Evolutionary conservation across 2,113 vertebrate species (phyloP).

Genomic region (Eclectus roratus): DNA sequence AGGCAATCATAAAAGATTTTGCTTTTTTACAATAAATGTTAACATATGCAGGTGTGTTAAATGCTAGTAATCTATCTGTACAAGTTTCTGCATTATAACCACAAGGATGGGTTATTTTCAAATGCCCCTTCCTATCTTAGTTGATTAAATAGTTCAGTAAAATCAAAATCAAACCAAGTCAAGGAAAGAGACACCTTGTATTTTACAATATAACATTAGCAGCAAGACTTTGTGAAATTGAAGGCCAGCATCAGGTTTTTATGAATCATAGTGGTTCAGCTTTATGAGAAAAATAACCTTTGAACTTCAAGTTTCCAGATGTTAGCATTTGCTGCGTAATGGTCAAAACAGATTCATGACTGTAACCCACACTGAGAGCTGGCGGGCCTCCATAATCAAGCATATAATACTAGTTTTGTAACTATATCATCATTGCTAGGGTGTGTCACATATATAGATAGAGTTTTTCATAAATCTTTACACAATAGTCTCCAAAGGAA

Average conservation of each 20-base stretch:
- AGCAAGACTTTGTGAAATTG: slow-evolving; percentile 35
- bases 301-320: slow-evolving; percentile 74
- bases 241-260: slow-evolving; percentile 58
- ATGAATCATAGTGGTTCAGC: slow-evolving; percentile 52
- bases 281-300: slow-evolving; percentile 71
- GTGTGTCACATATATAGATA: background rate
- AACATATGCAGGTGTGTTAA: background rate
- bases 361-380: slow-evolving; percentile 21
- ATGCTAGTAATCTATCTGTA: background rate
- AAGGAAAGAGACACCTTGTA: background rate
- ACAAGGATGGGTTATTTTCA: slow-evolving; percentile 22
- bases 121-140: background rate
- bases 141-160: slow-evolving; percentile 26
- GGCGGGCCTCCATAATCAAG: background rate
- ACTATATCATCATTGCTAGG: slow-evolving; percentile 17
- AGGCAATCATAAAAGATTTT: background rate
- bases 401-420: slow-evolving; percentile 33
- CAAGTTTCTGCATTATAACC: background rate
- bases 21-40: background rate
- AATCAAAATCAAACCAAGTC: slow-evolving; percentile 49
- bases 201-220: slow-evolving; percentile 40
- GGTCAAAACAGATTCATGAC: slow-evolving; percentile 66
- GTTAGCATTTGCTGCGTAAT: slow-evolving; percentile 63
- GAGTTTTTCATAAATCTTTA: slow-evolving; percentile 26
- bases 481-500: background rate